Evolutionary conservation across 2,888 invertebrate genomes (phyloP), one percentile per base, ranked within the genome.

Genomic region (Dorcus hopei): DNA sequence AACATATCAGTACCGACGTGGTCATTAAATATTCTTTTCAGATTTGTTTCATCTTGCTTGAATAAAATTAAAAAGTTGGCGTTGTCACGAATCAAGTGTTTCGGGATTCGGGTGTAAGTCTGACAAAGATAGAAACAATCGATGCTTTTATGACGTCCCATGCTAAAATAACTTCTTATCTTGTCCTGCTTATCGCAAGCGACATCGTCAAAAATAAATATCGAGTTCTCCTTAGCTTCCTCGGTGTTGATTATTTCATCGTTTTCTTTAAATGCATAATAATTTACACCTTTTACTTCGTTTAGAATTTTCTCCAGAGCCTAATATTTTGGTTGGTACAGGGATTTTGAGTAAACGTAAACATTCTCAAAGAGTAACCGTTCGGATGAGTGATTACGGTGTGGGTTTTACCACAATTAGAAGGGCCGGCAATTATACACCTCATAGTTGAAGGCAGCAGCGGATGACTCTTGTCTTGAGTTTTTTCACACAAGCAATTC

Each of bases 391-490:
- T 59, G 33, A 76, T 59, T 53, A 76, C 64, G 4, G 72, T 62
- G 58, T 76, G 76, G 4, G 74, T 74, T 66, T 77, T 77, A 2
- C 77, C 75, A 61, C 70, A 74, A 54, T 70, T 72, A 9, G 71
- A 72, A 41, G 74, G 72, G 9, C 75, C 75, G 7, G 69, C 63
- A 57, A 77, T 68, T 11, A 76, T 57, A 39, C 52, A 48, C 8
- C 57, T 48, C 41, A 53, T 9, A 3, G 45, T 48, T 23, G 50
- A 39, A 19, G 56, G 51, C 9, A 16, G n/a, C 14, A 43, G 43
- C 19, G 43, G 9, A 16, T 43, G 43, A 19, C 7, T 26, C 5
- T 26, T 5, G 3, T 26, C 5, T 26, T 14, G 14, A 14, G 14
- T 14, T 14, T 14, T n/a, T 14, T 14, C 14, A 14, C 14, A 14